These are phyloP conservation scores for Pristionchus exspectatus DNA, from an alignment of 2,888 invertebrate genomes.

Conservation along the genomic window DNA sequence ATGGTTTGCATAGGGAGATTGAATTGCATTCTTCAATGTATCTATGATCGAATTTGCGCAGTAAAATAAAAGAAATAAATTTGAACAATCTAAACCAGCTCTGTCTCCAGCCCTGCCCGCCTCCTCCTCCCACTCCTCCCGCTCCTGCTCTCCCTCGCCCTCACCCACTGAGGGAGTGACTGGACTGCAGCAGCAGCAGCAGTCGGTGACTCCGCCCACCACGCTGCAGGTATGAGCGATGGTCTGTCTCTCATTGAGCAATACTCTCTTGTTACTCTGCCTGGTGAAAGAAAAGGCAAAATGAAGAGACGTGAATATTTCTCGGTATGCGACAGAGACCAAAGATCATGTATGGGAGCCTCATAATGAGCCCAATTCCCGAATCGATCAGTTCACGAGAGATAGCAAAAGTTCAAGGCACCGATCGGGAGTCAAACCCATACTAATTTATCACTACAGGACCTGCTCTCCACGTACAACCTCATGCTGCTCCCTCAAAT, in stretches of 20 bases:
- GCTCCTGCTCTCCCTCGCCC: neutral
- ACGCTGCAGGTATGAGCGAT: conserved; percentile 31
- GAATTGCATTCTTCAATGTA: too few relatives aligned
- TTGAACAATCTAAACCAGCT: too few relatives aligned
- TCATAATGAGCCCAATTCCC: too few relatives aligned
- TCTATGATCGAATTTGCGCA: too few relatives aligned
- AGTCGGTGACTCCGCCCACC: neutral
- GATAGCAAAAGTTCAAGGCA: neutral
- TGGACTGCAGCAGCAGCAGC: neutral
- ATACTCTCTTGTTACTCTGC: too few relatives aligned
- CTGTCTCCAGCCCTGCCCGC: neutral
- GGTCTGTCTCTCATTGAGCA: too few relatives aligned
- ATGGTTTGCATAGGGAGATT: too few relatives aligned
- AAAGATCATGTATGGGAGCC: neutral
- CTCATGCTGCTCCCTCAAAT: conserved; percentile 53
- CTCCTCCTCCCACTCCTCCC: conserved; percentile 39
- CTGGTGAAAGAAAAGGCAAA: too few relatives aligned
- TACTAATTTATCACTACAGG: neutral
- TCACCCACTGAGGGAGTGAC: neutral
- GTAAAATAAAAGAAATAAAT: too few relatives aligned
- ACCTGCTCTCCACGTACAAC: conserved; percentile 53
- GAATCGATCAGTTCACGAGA: too few relatives aligned
- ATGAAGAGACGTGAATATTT: too few relatives aligned
- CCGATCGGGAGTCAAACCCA: too few relatives aligned
- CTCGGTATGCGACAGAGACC: neutral